Percentiles rank a stretch among this genome's conserved stretches.
Evolutionary conservation across 2,797 vertebrate species (phyloP).

Genomic region (Malacoraja senta): DNA sequence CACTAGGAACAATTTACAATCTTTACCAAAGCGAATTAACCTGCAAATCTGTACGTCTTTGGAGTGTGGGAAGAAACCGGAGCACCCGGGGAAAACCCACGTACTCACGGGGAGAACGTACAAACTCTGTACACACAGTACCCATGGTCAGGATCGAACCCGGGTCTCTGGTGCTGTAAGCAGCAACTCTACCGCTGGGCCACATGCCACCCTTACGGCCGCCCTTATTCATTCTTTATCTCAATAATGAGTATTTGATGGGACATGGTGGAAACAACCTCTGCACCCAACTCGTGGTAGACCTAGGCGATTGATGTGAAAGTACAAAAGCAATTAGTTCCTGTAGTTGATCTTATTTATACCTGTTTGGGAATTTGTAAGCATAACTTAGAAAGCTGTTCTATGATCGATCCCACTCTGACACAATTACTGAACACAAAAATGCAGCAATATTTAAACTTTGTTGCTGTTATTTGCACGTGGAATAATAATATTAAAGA

Average conservation of each 20-base stretch:
- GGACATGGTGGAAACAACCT: neutral
- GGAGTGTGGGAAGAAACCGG: too few relatives aligned
- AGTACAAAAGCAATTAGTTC: neutral
- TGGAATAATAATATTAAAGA: neutral
- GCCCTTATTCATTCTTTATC: neutral
- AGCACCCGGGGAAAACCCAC: too few relatives aligned
- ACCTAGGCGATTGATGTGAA: neutral
- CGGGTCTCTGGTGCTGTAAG: too few relatives aligned
- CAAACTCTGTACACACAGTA: too few relatives aligned
- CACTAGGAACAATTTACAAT: too few relatives aligned
- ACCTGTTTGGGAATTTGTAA: neutral
- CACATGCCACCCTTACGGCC: too few relatives aligned
- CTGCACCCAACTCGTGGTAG: neutral
- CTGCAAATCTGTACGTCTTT: too few relatives aligned
- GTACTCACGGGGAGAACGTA: too few relatives aligned
- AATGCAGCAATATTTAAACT: neutral
- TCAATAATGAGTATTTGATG: neutral
- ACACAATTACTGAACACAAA: neutral
- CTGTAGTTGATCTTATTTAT: neutral
- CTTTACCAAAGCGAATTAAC: too few relatives aligned
- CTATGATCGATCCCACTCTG: neutral
- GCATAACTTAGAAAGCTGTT: neutral
- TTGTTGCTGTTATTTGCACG: neutral
- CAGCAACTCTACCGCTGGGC: too few relatives aligned
- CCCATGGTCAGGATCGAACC: too few relatives aligned